Evolutionary conservation across 1,140 invertebrate genomes (phyloP).

Genomic region (Cotesia typhae): DNA sequence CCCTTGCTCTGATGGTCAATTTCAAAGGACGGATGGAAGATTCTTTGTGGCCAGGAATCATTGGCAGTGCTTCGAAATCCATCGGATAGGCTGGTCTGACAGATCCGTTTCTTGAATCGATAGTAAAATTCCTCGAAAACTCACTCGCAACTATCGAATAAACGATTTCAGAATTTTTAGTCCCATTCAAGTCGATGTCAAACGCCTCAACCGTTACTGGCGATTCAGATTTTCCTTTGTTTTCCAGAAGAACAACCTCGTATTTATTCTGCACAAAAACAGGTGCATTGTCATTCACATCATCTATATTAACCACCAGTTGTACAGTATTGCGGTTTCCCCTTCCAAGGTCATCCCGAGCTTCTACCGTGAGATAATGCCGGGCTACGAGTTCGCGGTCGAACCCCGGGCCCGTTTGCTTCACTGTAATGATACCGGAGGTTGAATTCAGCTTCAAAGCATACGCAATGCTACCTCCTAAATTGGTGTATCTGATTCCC

Average conservation of each 20-base stretch:
- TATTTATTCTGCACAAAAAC: constrained; percentile 84
- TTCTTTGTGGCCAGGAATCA: constrained; percentile 67
- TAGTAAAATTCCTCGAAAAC: constrained; percentile 80
- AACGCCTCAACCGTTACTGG: constrained; percentile 81
- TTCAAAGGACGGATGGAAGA: constrained; percentile 73
- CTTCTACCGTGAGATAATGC: constrained; percentile 92
- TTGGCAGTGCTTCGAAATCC: constrained; percentile 80
- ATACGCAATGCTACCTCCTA: constrained; percentile 83
- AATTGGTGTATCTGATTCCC: constrained; percentile 86
- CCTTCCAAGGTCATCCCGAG: constrained; percentile 84
- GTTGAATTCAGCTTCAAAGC: constrained; percentile 83
- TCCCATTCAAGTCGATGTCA: constrained; percentile 88
- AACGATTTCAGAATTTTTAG: constrained; percentile 84
- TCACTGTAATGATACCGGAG: constrained; percentile 85
- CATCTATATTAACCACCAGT: constrained; percentile 84
- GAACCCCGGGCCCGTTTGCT: constrained; percentile 77
- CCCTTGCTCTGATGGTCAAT: constrained; percentile 80
- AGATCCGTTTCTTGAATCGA: constrained; percentile 78
- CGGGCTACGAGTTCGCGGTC: constrained; percentile 87
- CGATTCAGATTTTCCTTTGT: constrained; percentile 79
- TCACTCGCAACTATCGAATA: constrained; percentile 84
- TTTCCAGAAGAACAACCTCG: constrained; percentile 84
- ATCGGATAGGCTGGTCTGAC: constrained; percentile 74
- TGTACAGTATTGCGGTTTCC: constrained; percentile 90
- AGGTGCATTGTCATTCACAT: constrained; percentile 89